Evolutionary conservation across 2,888 invertebrate species (phyloP).

Genomic region (Hyposoter didymator): DNA sequence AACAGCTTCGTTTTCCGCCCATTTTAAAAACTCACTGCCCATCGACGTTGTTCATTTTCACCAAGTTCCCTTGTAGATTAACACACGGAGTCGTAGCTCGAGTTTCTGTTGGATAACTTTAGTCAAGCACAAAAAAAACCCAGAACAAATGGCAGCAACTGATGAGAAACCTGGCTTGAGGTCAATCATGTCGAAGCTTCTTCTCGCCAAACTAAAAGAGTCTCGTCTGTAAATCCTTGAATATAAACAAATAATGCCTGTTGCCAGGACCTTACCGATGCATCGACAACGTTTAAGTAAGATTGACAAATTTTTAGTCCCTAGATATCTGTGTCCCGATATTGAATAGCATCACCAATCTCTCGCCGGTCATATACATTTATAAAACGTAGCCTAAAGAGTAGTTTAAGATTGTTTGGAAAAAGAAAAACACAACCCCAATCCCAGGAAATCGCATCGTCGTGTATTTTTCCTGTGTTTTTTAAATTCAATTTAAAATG

Average conservation of each 20-base stretch:
- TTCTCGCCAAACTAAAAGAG: background rate
- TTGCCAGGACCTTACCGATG: constrained; percentile 2
- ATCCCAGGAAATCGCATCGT: constrained; percentile 32
- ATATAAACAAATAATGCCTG: constrained; percentile 9
- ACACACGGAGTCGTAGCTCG: background rate
- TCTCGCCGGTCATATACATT: constrained; percentile 33
- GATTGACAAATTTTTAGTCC: constrained; percentile 41
- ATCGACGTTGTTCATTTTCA: constrained; percentile 43
- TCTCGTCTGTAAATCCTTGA: constrained; percentile 21
- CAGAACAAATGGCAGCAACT: constrained; percentile 16
- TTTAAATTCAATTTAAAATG: constrained; percentile 14
- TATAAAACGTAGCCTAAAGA: constrained; percentile 42
- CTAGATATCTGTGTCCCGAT: constrained; percentile 33
- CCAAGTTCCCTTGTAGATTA: background rate
- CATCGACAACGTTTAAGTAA: constrained; percentile 26
- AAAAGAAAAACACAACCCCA: constrained; percentile 4
- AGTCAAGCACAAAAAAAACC: constrained; percentile 17
- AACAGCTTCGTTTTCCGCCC: constrained; percentile 12
- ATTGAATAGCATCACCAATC: constrained; percentile 29
- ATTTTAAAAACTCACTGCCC: constrained; percentile 38
- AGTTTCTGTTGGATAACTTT: background rate
- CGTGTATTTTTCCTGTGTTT: constrained; percentile 49
- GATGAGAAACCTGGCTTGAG: constrained; percentile 17
- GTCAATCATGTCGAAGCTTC: constrained; percentile 10
- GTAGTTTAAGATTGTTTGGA: constrained; percentile 38